Conservation (phyloP, 2,888 invertebrate genomes). For the Brachyptera putata region DNA sequence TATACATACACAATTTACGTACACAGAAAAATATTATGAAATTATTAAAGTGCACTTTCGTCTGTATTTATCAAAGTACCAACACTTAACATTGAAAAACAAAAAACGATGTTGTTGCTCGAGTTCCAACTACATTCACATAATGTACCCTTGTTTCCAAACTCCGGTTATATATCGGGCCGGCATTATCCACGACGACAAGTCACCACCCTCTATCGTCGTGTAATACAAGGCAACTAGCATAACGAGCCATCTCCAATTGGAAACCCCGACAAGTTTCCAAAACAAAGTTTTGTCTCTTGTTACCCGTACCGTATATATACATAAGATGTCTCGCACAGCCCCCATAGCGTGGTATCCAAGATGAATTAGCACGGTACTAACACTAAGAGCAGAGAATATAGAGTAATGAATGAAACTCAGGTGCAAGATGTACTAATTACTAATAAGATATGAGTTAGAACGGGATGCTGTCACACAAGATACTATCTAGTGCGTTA, state of each 20-base stretch:
- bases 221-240: too few species aligned
- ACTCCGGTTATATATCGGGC: too few species aligned
- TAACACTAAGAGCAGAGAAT: neutral
- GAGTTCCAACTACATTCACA: too few species aligned
- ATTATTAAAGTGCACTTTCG: too few species aligned
- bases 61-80: too few species aligned
- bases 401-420: slow-evolving; percentile 16
- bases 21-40: too few species aligned
- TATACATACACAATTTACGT: too few species aligned
- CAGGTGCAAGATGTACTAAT: slow-evolving; percentile 16
- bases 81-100: too few species aligned
- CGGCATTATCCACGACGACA: too few species aligned
- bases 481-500: neutral
- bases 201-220: too few species aligned
- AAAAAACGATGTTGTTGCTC: too few species aligned
- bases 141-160: too few species aligned
- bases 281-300: neutral
- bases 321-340: neutral
- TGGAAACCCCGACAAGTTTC: neutral
- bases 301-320: neutral
- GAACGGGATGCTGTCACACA: neutral
- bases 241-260: neutral
- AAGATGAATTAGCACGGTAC: neutral
- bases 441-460: neutral
- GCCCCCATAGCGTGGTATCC: neutral